A percentile compares a stretch with the other conserved stretches of the same genome.
Evolutionary conservation across 2,113 vertebrate species (phyloP).

Genomic region (Strix uralensis): DNA sequence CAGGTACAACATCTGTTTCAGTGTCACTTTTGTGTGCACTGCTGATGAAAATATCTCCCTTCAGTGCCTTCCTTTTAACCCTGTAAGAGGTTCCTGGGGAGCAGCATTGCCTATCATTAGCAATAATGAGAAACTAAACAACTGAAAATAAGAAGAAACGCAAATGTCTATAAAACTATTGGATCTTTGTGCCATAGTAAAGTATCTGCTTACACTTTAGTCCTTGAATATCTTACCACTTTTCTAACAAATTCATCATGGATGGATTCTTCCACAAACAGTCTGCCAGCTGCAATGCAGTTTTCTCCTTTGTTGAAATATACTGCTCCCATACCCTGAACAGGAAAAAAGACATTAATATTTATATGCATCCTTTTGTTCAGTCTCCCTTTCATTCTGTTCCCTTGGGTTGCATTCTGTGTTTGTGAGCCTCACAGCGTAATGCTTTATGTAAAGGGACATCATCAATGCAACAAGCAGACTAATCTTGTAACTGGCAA

Average conservation of each 20-base stretch:
- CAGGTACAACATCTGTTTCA: neutral
- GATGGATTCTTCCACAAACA: slow-evolving; percentile 84
- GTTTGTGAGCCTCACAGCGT: neutral
- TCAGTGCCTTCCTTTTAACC: neutral
- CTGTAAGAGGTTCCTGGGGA: neutral
- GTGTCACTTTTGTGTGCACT: neutral
- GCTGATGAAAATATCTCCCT: neutral
- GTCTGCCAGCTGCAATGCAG: slow-evolving; percentile 83
- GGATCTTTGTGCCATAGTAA: neutral
- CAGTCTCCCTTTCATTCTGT: neutral
- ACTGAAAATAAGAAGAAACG: neutral
- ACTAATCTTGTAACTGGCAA: neutral
- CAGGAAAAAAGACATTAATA: neutral
- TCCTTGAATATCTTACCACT: slow-evolving; percentile 76
- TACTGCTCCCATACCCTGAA: slow-evolving; percentile 82
- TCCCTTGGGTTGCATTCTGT: neutral
- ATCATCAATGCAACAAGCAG: neutral
- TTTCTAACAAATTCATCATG: slow-evolving; percentile 80
- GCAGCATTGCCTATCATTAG: neutral
- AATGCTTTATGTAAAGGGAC: neutral
- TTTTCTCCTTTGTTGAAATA: slow-evolving; percentile 89
- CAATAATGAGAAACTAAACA: neutral
- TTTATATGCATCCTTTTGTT: neutral
- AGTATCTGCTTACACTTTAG: neutral
- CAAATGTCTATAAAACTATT: neutral